Conservation (phyloP, 2,888 invertebrate genomes). For the Pristionchus maxplancki region DNA sequence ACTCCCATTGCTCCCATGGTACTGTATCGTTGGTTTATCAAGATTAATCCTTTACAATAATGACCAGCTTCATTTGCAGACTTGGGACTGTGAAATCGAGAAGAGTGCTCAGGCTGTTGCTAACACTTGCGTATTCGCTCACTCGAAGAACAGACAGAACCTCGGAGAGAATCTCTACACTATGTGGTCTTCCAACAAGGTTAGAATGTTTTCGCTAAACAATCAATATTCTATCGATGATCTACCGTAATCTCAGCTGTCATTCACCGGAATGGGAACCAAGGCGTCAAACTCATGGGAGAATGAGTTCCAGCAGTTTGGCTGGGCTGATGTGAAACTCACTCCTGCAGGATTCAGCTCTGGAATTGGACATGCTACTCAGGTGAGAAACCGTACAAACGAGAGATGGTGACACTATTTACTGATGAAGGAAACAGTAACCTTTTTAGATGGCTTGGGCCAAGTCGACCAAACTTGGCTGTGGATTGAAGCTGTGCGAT, state of each 20-base stretch:
- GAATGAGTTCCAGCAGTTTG: slow-evolving; percentile 43
- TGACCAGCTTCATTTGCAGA: background rate
- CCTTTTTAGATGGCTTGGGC: slow-evolving; percentile 35
- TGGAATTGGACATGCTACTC: slow-evolving; percentile 48
- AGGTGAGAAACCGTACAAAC: background rate
- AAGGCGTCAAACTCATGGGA: slow-evolving; percentile 27
- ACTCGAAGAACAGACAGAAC: slow-evolving; percentile 11
- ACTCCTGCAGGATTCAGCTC: slow-evolving; percentile 16
- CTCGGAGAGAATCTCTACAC: slow-evolving; percentile 21
- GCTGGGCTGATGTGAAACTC: slow-evolving; percentile 29
- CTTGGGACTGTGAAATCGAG: slow-evolving; percentile 39
- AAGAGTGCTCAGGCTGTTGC: slow-evolving; percentile 29
- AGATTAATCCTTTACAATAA: too few species aligned
- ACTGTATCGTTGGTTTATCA: too few species aligned
- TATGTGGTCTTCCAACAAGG: background rate
- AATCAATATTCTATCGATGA: too few species aligned
- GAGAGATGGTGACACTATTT: too few species aligned
- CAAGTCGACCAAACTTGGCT: slow-evolving; percentile 42
- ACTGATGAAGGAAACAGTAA: too few species aligned
- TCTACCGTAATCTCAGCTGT: background rate
- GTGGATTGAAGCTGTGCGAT: slow-evolving; percentile 30
- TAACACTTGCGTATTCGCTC: slow-evolving; percentile 15
- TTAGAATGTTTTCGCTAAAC: too few species aligned
- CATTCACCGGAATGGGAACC: slow-evolving; percentile 22
- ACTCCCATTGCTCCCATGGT: too few species aligned